Conservation (phyloP, 2,113 vertebrate genomes). For the Pongo pygmaeus region DNA sequence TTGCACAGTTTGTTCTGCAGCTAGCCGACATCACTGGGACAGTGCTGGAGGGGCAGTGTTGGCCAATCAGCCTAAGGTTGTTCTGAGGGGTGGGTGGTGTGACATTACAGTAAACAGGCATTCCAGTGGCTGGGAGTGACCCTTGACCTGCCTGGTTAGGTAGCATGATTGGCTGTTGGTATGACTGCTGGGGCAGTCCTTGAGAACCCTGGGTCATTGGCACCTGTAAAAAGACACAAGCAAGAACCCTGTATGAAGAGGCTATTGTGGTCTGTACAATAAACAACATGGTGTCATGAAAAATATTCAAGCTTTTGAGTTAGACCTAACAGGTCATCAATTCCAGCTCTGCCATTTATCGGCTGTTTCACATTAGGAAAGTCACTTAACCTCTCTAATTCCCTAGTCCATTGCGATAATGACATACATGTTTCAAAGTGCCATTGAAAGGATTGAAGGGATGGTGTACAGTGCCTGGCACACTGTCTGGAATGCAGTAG, state of each 20-base stretch:
- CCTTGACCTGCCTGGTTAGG: slow-evolving; percentile 89
- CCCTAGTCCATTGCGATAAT: neutral
- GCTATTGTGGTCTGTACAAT: fast-evolving
- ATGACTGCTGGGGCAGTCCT: slow-evolving; percentile 89
- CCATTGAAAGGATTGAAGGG: neutral
- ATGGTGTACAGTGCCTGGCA: neutral
- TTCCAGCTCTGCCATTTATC: neutral
- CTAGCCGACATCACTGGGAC: slow-evolving; percentile 86
- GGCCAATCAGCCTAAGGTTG: slow-evolving; percentile 85
- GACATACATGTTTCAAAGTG: neutral
- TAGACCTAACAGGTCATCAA: neutral
- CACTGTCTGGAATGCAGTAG: neutral
- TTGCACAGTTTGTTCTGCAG: slow-evolving; percentile 92
- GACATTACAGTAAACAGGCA: slow-evolving; percentile 93
- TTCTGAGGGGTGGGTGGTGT: slow-evolving; percentile 90
- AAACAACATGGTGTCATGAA: fast-evolving
- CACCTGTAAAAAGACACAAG: slow-evolving; percentile 78
- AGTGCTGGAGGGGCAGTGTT: slow-evolving; percentile 86
- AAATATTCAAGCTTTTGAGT: neutral
- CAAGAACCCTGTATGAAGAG: neutral
- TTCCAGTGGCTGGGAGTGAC: slow-evolving; percentile 86
- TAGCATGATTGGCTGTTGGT: slow-evolving; percentile 92
- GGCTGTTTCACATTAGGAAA: neutral
- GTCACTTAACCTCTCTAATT: neutral
- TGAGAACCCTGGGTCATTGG: slow-evolving; percentile 91